Evolutionary conservation across 2,888 invertebrate genomes (phyloP), one percentile per base, ranked within the genome.

Genomic region (Peribatodes rhomboidaria): DNA sequence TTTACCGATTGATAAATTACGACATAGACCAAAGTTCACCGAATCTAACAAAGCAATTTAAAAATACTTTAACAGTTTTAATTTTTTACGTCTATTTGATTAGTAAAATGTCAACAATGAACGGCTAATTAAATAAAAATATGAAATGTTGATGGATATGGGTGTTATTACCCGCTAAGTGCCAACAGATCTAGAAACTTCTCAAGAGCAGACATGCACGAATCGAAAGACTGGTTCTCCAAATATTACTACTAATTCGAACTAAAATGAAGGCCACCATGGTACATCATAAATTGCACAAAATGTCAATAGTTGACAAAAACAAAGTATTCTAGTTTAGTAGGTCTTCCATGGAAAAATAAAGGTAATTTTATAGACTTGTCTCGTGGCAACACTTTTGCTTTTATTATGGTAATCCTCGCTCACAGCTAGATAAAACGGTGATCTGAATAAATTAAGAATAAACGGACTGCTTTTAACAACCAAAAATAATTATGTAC

Each of bases 291-390:
- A 39, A 53, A 46, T 37, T 39, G 18, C 16, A 18, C 46, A 27
- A 59, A 59, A 53, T 60, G 60, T 60, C 53, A 53, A 46, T 39
- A 18, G 22, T 46, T 16, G 14, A 46, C n/a, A 37, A 60, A 46
- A 60, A 44, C 16, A 50, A 18, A 39, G 0, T 20, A 41, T 31
- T 47, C 47, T 57, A 57, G 47, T 47, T 47, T 55, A 55, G 44
- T 44, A 13, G 44, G 57, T 47, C 47, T 37, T 1, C 16, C n/a
- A 14, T 20, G 27, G 20, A 35, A 18, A 46, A 50, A 50, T 4
- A 50, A 50, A 35, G 35, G 16, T 20, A 13, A 8, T 50, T 35
- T 50, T 35, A 18, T 50, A 11, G 14, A 27, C 37, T 7, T 27
- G 22, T 27, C 22, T 39, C 52, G 13, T 35, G 37, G 37, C 10